Base-by-base conservation (phyloP, 2,113 vertebrate genomes). In the Nothobranchius kuhntae region DNA sequence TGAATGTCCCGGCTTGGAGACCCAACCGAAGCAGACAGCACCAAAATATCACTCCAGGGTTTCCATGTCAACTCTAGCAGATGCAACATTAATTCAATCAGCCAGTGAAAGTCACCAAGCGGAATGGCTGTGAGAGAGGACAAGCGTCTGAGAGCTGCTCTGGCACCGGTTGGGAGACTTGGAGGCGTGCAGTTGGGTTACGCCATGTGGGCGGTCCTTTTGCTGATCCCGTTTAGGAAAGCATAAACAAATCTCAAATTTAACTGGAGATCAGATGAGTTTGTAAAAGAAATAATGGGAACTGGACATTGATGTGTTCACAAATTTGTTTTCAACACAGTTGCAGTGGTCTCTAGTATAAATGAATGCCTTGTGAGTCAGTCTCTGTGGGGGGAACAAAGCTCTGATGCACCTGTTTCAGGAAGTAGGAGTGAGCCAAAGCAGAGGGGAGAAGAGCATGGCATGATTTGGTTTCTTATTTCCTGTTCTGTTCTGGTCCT, bases 41-140 rank as follows among this genome's bases (percentile, higher is more conserved):
- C 82, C 77, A 82, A 80, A 84, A 86, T 76, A 88, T 81, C 78
- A 84, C 86, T 86, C 80, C 87, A 83, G 87, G 86, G 78, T 87
- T 75, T 65, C 76, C 68, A 67, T 83, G 87, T 88, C 86, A 84
- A 84, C 86, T 84, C 87, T 53, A 85, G 81, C 87, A 89, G 85
- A 87, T 89, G 85, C 82, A 84, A 79, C 80, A 87, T 84, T 81
- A 87, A 86, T 89, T 87, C 81, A 87, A 79, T 89, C 70, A 85
- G 80, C 78, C 82, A 65, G 46, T 61, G 75, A 81, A 84, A 85
- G 82, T 70, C 80, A 81, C 77, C 5, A 54, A 82, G 75, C 58
- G 38, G 80, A 80, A 80, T 68, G 79, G 75, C 65, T 77, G 76
- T 14, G 36, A 80, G 61, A 77, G 44, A 21, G 38, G 69, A 53